These are phyloP conservation scores for Cyphomyrus discorhynchus DNA, from an alignment of 2,113 vertebrate species.

Conservation along the genomic window DNA sequence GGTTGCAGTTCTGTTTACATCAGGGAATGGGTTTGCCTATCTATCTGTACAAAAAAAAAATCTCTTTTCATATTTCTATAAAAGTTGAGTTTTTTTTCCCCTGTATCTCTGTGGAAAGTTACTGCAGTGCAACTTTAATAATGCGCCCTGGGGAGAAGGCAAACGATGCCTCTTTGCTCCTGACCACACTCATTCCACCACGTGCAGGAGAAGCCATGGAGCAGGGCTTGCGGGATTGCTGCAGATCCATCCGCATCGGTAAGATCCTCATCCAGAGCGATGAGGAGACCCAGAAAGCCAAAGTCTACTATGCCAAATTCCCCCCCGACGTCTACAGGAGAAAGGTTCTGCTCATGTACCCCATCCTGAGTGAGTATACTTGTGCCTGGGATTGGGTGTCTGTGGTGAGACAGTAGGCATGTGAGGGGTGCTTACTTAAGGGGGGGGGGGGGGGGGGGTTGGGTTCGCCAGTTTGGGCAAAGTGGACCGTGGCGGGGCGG, in stretches of 20 bases:
- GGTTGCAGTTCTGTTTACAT: neutral
- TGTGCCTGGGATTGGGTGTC: neutral
- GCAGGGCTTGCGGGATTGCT: constrained; percentile 92
- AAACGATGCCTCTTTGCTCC: neutral
- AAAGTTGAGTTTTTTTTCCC: neutral
- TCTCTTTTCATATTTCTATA: neutral
- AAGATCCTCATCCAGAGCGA: constrained; percentile 98
- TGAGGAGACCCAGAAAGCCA: constrained; percentile 92
- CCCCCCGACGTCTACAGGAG: constrained; percentile 91
- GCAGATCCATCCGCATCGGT: constrained; percentile 89
- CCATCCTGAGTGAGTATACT: constrained; percentile 83
- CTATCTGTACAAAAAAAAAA: neutral
- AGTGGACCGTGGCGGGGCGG: neutral
- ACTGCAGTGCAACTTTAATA: neutral
- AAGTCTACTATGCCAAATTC: constrained; percentile 97
- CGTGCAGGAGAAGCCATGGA: constrained; percentile 90
- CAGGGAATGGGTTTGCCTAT: neutral
- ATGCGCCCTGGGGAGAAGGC: neutral
- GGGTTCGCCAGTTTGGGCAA: neutral
- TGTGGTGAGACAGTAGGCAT: neutral
- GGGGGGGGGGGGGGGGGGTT: neutral
- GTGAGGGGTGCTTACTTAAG: neutral
- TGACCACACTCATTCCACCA: neutral
- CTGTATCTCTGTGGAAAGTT: neutral
- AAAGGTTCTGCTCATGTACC: constrained; percentile 97